These are phyloP conservation scores for Drosophila picticornis DNA, from an alignment of 2,888 invertebrate genomes.

Conservation along the genomic window DNA sequence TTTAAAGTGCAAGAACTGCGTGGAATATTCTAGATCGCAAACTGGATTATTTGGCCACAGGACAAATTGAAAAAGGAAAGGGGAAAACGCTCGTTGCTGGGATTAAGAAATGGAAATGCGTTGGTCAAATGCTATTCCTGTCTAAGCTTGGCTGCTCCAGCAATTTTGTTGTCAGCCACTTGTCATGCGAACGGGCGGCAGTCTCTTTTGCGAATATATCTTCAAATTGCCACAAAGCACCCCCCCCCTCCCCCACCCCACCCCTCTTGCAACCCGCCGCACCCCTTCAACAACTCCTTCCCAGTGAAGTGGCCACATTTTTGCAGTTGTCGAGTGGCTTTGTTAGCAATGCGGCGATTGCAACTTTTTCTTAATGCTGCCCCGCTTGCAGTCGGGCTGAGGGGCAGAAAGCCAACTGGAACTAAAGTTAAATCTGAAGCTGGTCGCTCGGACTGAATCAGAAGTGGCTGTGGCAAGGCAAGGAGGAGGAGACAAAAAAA, in stretches of 20 bases:
- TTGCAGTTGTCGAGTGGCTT: constrained; percentile 78
- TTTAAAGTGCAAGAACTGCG: background rate
- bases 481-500: background rate
- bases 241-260: background rate
- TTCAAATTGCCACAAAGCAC: constrained; percentile 69
- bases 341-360: constrained; percentile 63
- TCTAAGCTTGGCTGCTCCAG: constrained; percentile 53
- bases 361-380: constrained; percentile 60
- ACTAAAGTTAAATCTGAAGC: constrained; percentile 20
- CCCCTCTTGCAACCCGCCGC: too few species aligned
- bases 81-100: background rate
- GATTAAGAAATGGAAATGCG: background rate
- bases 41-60: background rate
- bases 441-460: constrained; percentile 5
- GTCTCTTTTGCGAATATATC: constrained; percentile 48
- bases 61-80: background rate
- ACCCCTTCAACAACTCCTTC: constrained; percentile 13
- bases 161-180: constrained; percentile 66
- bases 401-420: constrained; percentile 21
- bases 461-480: constrained; percentile 1
- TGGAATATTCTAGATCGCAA: background rate
- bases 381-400: background rate
- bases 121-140: constrained; percentile 24
- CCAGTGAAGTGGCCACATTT: constrained; percentile 62
- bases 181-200: constrained; percentile 70